These are phyloP conservation scores for Eugnorisma glareosa DNA, from an alignment of 2,888 invertebrate species.

Conservation along the genomic window DNA sequence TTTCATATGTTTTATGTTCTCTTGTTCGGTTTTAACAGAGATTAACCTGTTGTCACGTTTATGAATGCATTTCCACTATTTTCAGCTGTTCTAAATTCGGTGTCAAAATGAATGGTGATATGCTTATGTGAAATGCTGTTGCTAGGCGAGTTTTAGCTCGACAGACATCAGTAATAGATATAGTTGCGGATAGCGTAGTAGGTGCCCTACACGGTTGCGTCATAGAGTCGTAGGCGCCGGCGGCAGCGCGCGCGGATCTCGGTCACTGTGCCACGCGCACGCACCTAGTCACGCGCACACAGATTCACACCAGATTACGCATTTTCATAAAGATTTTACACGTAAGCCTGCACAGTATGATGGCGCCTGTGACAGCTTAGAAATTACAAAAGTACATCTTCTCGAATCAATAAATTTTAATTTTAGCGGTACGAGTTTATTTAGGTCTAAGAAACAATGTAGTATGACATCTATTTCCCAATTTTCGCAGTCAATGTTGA, in stretches of 20 bases:
- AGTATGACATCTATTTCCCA: not conserved
- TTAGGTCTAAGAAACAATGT: not conserved
- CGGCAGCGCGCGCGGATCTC: constrained; percentile 74
- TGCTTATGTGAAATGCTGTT: constrained; percentile 52
- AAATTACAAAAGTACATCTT: not conserved
- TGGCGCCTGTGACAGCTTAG: not conserved
- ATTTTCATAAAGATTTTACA: constrained; percentile 56
- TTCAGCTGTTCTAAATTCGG: constrained; percentile 37
- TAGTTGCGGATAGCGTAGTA: constrained; percentile 66
- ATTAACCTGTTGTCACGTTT: constrained; percentile 54
- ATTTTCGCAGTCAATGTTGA: not conserved
- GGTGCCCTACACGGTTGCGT: constrained; percentile 71
- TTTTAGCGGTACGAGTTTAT: not conserved
- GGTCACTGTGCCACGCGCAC: constrained; percentile 82
- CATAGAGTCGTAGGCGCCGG: constrained; percentile 71
- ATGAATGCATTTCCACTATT: constrained; percentile 52
- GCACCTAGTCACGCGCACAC: constrained; percentile 76
- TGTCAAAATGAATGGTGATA: constrained; percentile 49
- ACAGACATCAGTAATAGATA: constrained; percentile 55
- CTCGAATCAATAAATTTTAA: not conserved
- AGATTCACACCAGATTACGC: constrained; percentile 64
- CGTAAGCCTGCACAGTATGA: constrained; percentile 6
- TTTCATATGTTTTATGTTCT: constrained; percentile 29
- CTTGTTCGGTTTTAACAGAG: constrained; percentile 35
- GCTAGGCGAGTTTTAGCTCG: constrained; percentile 60